Evolutionary conservation across 2,113 vertebrate genomes (phyloP).

Genomic region (Martes martes): DNA sequence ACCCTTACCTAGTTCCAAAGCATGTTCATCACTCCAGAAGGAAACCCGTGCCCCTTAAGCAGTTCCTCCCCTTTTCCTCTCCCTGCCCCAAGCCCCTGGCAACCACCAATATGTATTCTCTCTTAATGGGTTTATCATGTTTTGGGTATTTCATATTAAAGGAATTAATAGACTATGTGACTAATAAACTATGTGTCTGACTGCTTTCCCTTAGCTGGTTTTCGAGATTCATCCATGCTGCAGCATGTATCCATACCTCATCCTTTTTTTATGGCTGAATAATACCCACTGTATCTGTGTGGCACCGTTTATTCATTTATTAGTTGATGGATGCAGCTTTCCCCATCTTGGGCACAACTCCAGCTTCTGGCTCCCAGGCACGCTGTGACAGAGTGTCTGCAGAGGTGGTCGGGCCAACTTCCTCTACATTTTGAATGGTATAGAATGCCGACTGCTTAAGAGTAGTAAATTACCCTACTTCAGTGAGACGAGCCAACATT

Average conservation of each 20-base stretch:
- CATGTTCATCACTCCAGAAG: neutral
- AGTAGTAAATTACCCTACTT: neutral
- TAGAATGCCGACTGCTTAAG: neutral
- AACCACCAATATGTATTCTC: neutral
- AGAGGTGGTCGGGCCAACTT: neutral
- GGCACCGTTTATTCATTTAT: neutral
- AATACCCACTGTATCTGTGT: neutral
- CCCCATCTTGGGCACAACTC: conserved; percentile 80
- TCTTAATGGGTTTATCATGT: neutral
- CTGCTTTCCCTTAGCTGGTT: neutral
- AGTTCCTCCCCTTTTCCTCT: neutral
- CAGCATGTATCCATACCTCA: neutral
- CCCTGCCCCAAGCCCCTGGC: neutral
- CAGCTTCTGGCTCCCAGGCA: conserved; percentile 43
- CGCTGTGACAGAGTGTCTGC: neutral
- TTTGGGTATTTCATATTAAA: neutral
- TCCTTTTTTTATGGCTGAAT: neutral
- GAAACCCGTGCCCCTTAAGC: neutral
- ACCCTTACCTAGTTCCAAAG: neutral
- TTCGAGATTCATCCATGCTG: neutral
- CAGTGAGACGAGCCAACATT: neutral
- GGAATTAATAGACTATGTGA: neutral
- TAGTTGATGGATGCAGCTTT: conserved; percentile 53
- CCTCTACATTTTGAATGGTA: neutral
- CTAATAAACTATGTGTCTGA: neutral